phyloP scores from a whole-genome alignment of 2,797 vertebrate species.

The Emys orbicularis region DNA sequence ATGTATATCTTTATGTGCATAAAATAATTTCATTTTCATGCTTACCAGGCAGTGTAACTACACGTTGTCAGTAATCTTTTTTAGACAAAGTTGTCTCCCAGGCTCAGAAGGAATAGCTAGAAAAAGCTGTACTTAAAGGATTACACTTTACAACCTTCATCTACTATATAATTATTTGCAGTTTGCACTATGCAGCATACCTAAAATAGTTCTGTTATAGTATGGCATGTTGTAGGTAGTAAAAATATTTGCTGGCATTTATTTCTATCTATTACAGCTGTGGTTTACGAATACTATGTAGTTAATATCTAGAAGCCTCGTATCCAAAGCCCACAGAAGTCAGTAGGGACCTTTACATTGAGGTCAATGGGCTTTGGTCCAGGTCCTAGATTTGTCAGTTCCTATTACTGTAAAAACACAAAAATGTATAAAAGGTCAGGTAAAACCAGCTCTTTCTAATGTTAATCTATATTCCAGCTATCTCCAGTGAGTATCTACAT shows the following conservation, averaged over 20 bases:
- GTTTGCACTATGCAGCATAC: not conserved
- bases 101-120: not conserved
- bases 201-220: not conserved
- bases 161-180: not conserved
- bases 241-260: not conserved
- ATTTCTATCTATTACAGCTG: not conserved
- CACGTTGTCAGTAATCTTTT: not conserved
- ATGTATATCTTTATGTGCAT: not conserved
- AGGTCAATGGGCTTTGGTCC: not conserved
- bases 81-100: not conserved
- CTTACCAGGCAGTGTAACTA: not conserved
- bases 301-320: not conserved
- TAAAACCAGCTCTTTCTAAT: not conserved
- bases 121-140: not conserved
- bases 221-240: not conserved
- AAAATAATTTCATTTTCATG: not conserved
- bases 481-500: not conserved
- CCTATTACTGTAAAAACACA: not conserved
- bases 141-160: not conserved
- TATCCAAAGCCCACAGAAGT: not conserved
- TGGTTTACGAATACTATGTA: not conserved
- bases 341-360: not conserved
- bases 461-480: not conserved
- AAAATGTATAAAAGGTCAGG: not conserved
- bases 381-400: fast-evolving